Evolutionary conservation across 2,888 invertebrate species (phyloP).

Genomic region (Suillia variegata): DNA sequence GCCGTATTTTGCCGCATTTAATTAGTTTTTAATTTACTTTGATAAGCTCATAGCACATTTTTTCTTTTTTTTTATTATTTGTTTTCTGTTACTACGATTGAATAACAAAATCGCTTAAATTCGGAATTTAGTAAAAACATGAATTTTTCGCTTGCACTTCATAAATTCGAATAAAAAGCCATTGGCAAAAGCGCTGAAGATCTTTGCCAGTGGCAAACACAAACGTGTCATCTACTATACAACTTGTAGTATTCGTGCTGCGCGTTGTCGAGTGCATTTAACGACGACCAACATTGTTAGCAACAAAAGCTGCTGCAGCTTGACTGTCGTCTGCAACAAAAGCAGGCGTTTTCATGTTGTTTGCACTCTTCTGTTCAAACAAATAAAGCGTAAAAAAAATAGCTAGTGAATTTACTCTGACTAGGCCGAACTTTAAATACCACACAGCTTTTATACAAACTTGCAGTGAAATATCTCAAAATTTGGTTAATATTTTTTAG

Average conservation of each 20-base stretch:
- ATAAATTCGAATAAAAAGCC: no score
- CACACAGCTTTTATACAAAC: no score
- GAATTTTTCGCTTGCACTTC: no score
- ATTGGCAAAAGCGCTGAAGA: no score
- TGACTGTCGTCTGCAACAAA: background rate
- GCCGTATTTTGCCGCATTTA: background rate
- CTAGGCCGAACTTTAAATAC: no score
- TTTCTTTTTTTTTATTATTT: background rate
- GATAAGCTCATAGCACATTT: background rate
- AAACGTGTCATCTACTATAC: no score
- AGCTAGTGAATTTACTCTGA: no score
- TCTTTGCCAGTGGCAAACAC: background rate
- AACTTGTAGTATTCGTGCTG: background rate
- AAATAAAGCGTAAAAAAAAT: background rate
- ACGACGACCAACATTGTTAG: background rate
- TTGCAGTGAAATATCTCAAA: no score
- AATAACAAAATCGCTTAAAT: background rate
- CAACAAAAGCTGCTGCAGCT: background rate
- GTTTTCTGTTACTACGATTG: background rate
- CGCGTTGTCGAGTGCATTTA: background rate
- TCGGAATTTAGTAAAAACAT: no score
- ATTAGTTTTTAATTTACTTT: background rate
- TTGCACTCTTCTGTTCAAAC: constrained; percentile 17
- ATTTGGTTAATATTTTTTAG: no score
- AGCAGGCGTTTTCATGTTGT: constrained; percentile 18